A percentile compares a stretch with the other conserved stretches of the same genome.
phyloP scores from a whole-genome alignment of 2,888 invertebrate species.

The Eucera pruinosa region DNA sequence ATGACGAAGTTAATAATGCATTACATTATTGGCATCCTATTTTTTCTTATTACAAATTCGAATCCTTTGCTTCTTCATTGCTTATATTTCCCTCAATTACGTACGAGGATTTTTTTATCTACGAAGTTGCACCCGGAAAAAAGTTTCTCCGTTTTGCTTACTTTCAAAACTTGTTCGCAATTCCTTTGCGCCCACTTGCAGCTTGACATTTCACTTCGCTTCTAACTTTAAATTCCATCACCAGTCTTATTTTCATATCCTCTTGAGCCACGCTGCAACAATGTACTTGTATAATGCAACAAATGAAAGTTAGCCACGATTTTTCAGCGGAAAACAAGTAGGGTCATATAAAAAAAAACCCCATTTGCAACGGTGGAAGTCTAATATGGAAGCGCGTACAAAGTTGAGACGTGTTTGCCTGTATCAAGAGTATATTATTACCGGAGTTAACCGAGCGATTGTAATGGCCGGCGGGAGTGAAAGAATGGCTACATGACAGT shows the following conservation, averaged over 20 bases:
- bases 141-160: no score
- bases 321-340: conserved; percentile 19
- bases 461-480: conserved; percentile 50
- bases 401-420: conserved; percentile 60
- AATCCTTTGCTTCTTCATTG: no score
- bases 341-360: conserved; percentile 17
- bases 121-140: neutral
- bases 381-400: conserved; percentile 66
- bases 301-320: conserved; percentile 26
- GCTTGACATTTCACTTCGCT: neutral
- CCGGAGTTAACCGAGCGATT: conserved; percentile 46
- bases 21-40: no score
- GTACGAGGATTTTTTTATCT: no score
- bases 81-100: no score
- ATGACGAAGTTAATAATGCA: no score
- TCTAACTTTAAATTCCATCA: no score
- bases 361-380: conserved; percentile 34
- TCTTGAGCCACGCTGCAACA: no score
- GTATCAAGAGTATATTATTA: conserved; percentile 63
- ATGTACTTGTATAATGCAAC: neutral
- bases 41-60: no score
- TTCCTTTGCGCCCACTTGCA: no score
- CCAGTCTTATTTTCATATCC: no score
- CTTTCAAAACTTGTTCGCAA: no score
- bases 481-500: conserved; percentile 53